Percentiles rank a stretch among this genome's conserved stretches.
Evolutionary conservation across 2,113 vertebrate species (phyloP).

Genomic region (Lophius piscatorius): DNA sequence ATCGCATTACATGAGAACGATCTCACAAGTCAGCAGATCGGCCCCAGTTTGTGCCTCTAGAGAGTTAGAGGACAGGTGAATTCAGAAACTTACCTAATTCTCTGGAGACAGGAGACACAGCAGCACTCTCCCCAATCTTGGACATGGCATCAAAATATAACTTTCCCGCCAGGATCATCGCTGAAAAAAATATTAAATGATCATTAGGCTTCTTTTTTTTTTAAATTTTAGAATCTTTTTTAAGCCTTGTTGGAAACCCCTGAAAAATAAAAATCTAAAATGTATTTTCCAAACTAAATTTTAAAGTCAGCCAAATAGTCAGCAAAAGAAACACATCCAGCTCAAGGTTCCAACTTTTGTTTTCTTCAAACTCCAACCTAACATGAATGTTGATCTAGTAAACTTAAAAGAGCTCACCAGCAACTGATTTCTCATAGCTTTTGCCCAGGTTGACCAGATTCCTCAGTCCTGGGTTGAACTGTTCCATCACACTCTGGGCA

Average conservation of each 20-base stretch:
- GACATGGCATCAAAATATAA: slow-evolving; percentile 95
- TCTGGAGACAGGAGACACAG: slow-evolving; percentile 92
- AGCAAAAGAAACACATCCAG: no score
- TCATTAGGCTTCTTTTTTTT: no score
- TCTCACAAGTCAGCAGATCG: slow-evolving; percentile 6
- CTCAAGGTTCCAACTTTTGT: no score
- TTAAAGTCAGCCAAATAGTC: no score
- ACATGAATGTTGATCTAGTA: not conserved
- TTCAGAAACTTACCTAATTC: slow-evolving; percentile 88
- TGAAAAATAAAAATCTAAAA: no score
- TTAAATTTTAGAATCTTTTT: no score
- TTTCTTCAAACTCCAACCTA: slow-evolving; percentile 2
- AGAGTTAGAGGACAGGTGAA: slow-evolving; percentile 20
- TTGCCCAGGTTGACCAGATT: slow-evolving; percentile 97
- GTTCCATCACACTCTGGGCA: slow-evolving; percentile 95
- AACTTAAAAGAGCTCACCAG: slow-evolving; percentile 83
- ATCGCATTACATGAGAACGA: no score
- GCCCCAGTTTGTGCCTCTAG: slow-evolving; percentile 3
- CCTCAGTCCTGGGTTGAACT: slow-evolving; percentile 96
- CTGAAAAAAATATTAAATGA: slow-evolving; percentile 71
- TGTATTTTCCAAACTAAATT: no score
- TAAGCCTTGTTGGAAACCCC: no score
- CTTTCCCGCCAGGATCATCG: slow-evolving; percentile 92
- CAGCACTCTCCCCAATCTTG: slow-evolving; percentile 93
- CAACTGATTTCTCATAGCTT: slow-evolving; percentile 96